Percentiles rank a stretch among this genome's conserved stretches.
phyloP scores from a whole-genome alignment of 1,140 invertebrate species.

The Drosophila watanabei region DNA sequence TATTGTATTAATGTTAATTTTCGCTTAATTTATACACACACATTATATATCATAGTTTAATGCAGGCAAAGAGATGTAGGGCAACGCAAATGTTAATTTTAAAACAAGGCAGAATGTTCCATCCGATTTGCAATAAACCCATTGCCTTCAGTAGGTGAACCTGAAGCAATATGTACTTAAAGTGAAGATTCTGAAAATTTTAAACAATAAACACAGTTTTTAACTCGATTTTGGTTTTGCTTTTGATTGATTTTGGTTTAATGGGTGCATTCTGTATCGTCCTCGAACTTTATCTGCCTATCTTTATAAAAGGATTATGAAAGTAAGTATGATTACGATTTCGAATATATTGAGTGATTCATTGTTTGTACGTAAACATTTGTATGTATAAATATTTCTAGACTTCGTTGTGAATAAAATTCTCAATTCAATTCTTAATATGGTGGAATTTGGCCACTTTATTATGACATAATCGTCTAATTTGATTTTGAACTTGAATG shows the following conservation, averaged over 20 bases:
- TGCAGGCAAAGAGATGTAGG: conserved; percentile 21
- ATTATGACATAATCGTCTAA: neutral
- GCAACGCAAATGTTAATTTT: conserved; percentile 47
- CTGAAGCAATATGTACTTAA: conserved; percentile 77
- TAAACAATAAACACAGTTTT: conserved; percentile 77
- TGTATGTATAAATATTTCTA: neutral
- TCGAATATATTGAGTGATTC: neutral
- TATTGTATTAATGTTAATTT: conserved; percentile 54
- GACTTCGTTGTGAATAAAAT: neutral
- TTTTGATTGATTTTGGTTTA: neutral
- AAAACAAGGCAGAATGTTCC: conserved; percentile 25
- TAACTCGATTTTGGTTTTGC: conserved; percentile 36
- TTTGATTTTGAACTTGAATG: neutral
- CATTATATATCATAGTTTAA: conserved; percentile 60
- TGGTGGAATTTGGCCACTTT: neutral
- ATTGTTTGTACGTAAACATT: neutral
- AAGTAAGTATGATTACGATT: neutral
- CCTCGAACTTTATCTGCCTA: neutral
- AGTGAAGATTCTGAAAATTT: conserved; percentile 61
- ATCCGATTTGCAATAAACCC: conserved; percentile 42
- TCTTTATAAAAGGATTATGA: too few relatives aligned
- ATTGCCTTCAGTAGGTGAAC: conserved; percentile 33
- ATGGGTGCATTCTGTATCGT: neutral
- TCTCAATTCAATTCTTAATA: neutral
- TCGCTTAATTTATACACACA: conserved; percentile 58